Base-by-base conservation (phyloP, 2,113 vertebrate genomes). In the Rhegmatorhina hoffmannsi region DNA sequence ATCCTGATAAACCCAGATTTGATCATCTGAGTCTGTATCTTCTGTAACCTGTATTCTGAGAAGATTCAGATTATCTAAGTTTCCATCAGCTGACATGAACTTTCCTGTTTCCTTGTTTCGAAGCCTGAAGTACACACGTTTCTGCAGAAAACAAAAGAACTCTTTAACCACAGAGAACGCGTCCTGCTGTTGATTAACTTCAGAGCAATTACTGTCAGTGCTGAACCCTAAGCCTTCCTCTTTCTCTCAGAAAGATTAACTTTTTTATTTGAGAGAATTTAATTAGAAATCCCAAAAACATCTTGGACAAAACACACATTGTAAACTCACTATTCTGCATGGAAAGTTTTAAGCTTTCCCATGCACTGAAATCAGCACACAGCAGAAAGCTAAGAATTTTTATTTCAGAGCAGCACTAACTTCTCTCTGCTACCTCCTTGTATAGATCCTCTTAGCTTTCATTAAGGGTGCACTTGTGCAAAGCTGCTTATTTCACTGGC, bases 1-100 rank as follows among this genome's bases (percentile, higher is more conserved):
- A 23, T 99, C 98, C 68, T 98, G 98, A 85, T 99, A 99, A 91
- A 99, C 94, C 99, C 99, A 99, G 56, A 99, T 95, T 98, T 99
- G 99, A 79, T 99, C 99, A 13, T 98, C 95, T 20, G 97, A 98
- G 44, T 97, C 98, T 0, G 97, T 97, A 46, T 99, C 98, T 91
- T 99, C 99, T 96, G 98, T 84, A 25, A 97, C 98, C 91, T 99
- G 99, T 86, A 99, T 97, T 89, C 99, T 98, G 85, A 99, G 98
- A 92, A 99, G 98, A 87, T 98, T 99, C 84, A 99, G 95, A 83
- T 99, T 99, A 24, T 99, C 99, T 52, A 99, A 40, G n/a, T 98
- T 97, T 53, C 99, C 99, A 11, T 98, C 98, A 94, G 99, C 97
- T 38, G 99, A 98, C 98, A 99, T 98, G 89, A 99, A 83, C 43